These are phyloP conservation scores for Philhelius pedissequus DNA, from an alignment of 2,888 invertebrate species.

Conservation along the genomic window DNA sequence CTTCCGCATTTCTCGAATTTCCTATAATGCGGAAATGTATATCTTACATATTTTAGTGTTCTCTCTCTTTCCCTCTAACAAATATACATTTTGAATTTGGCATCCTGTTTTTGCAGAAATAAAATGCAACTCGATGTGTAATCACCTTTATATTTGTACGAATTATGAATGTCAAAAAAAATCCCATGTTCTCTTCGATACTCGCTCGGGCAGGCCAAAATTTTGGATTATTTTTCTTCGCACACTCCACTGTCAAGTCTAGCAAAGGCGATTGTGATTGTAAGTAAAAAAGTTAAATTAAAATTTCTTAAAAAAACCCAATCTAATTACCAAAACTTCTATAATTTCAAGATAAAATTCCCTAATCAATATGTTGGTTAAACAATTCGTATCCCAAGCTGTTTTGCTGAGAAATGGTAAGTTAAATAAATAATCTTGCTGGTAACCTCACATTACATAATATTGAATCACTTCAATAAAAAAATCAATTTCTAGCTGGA, in stretches of 20 bases:
- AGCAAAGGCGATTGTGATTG: no score
- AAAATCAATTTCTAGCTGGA: conserved; percentile 70
- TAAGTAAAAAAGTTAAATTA: background rate
- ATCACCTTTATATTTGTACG: background rate
- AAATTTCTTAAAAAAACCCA: background rate
- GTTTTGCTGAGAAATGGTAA: conserved; percentile 75
- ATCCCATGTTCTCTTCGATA: background rate
- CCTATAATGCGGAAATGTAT: no score
- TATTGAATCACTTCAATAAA: conserved; percentile 57
- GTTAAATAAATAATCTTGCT: background rate
- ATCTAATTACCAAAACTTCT: background rate
- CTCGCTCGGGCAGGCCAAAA: background rate
- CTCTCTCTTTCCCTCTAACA: no score
- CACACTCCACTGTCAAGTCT: conserved; percentile 38
- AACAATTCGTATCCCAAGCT: conserved; percentile 72
- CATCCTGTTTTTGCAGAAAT: no score
- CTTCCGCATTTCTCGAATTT: no score
- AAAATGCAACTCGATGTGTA: background rate
- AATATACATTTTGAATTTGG: no score
- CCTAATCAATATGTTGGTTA: conserved; percentile 75
- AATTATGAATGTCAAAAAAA: background rate
- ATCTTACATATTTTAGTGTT: no score
- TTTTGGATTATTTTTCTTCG: conserved; percentile 10
- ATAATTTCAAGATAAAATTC: conserved; percentile 8
- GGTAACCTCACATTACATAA: conserved; percentile 75